Percentiles rank a stretch among this genome's conserved stretches.
Conservation (phyloP, 1,140 invertebrate species). For the Drosophila leontia region DNA sequence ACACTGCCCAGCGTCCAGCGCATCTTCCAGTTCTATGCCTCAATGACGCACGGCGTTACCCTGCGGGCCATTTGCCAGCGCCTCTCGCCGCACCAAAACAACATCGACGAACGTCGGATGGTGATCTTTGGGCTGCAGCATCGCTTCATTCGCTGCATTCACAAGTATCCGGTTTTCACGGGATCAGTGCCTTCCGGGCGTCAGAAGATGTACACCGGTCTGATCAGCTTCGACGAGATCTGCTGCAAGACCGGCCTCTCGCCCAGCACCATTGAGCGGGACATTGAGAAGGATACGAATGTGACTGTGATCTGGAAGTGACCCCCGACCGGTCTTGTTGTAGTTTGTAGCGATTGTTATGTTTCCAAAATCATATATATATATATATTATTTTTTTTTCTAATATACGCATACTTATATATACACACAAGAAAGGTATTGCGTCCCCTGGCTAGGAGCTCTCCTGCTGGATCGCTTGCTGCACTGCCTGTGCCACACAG, state of each 20-base stretch:
- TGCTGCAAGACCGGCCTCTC: slow-evolving; percentile 94
- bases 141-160: slow-evolving; percentile 92
- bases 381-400: slow-evolving; percentile 28
- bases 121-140: slow-evolving; percentile 96
- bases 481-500: slow-evolving; percentile 70
- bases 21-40: slow-evolving; percentile 92
- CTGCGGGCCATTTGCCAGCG: slow-evolving; percentile 93
- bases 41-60: slow-evolving; percentile 93
- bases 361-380: slow-evolving; percentile 33
- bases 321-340: slow-evolving; percentile 32
- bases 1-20: slow-evolving; percentile 88
- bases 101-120: slow-evolving; percentile 93
- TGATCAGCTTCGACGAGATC: slow-evolving; percentile 94
- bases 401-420: slow-evolving; percentile 18
- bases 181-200: slow-evolving; percentile 85
- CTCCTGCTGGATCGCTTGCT: slow-evolving; percentile 22
- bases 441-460: not conserved
- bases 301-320: slow-evolving; percentile 94
- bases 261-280: slow-evolving; percentile 92
- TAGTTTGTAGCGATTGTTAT: slow-evolving; percentile 46
- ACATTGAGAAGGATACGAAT: slow-evolving; percentile 94
- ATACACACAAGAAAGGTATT: slow-evolving; percentile 8
- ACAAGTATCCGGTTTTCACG: slow-evolving; percentile 89
- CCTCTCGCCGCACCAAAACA: slow-evolving; percentile 80
- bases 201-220: slow-evolving; percentile 91